phyloP scores from a whole-genome alignment of 2,797 vertebrate species.

The Lagodon rhomboides region DNA sequence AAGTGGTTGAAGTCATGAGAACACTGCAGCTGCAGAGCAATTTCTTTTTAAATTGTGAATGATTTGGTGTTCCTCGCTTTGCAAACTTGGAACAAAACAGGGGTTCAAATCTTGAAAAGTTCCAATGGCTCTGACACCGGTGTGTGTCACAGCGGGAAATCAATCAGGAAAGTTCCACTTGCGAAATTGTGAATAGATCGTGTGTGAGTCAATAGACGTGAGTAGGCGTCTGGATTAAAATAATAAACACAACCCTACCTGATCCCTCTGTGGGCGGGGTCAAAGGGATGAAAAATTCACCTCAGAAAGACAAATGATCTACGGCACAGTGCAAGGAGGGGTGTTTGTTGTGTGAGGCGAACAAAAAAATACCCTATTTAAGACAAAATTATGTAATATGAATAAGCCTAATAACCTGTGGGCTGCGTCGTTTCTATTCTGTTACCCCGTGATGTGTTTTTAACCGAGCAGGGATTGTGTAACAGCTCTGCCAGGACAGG shows the following conservation, averaged over 20 bases:
- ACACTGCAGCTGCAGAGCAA: neutral
- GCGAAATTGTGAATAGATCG: neutral
- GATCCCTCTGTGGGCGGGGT: neutral
- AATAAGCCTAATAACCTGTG: constrained; percentile 7
- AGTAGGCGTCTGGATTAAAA: constrained; percentile 12
- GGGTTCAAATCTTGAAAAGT: neutral
- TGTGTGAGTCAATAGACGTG: constrained; percentile 10
- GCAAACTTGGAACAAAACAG: neutral
- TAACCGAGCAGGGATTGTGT: constrained; percentile 61
- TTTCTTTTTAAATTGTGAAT: neutral
- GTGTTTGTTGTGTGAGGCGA: neutral
- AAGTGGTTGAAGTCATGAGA: neutral
- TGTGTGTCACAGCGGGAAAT: neutral
- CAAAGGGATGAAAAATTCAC: constrained; percentile 15
- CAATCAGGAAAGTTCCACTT: constrained; percentile 24
- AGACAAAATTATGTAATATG: neutral
- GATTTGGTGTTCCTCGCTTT: neutral
- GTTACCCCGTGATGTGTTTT: constrained; percentile 35
- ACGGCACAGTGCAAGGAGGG: neutral
- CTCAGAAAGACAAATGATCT: constrained; percentile 4
- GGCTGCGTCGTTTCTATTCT: constrained; percentile 8
- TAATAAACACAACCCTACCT: constrained; percentile 14
- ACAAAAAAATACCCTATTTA: neutral
- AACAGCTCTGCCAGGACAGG: constrained; percentile 70
- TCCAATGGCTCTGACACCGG: neutral